Evolutionary conservation across 2,888 invertebrate species (phyloP).

Genomic region (Linhomoeus sp.): DNA sequence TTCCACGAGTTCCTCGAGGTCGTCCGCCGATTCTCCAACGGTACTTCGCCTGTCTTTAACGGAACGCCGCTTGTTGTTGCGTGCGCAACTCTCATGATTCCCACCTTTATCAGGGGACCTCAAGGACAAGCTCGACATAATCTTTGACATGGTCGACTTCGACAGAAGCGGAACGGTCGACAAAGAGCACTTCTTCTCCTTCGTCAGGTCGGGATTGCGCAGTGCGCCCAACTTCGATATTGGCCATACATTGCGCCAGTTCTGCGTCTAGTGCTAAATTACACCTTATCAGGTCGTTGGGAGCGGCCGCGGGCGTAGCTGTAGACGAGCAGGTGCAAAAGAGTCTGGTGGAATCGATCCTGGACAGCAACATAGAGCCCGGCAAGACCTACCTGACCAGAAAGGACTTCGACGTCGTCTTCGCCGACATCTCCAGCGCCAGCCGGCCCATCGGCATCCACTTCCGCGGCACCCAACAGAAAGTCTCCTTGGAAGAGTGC

Average conservation of each 20-base stretch:
- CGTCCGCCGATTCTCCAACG: constrained; percentile 41
- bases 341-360: constrained; percentile 9
- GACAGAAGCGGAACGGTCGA: constrained; percentile 82
- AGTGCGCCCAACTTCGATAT: too few relatives aligned
- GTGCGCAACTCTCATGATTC: background rate
- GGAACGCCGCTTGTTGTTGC: background rate
- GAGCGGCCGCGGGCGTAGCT: constrained; percentile 19
- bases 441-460: constrained; percentile 22
- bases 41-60: constrained; percentile 1
- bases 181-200: constrained; percentile 73
- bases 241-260: too few relatives aligned
- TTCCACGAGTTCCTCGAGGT: constrained; percentile 80
- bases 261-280: too few relatives aligned
- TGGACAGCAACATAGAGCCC: constrained; percentile 7
- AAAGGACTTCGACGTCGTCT: constrained; percentile 21
- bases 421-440: constrained; percentile 10
- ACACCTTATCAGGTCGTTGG: constrained; percentile 21
- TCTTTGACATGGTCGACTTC: constrained; percentile 93
- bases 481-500: constrained; percentile 16
- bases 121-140: constrained; percentile 38
- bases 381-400: constrained; percentile 9
- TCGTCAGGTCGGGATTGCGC: constrained; percentile 45
- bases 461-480: constrained; percentile 16
- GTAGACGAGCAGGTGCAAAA: constrained; percentile 13
- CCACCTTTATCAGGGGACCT: background rate